Percentiles rank a stretch among this genome's conserved stretches.
Conservation (phyloP, 2,797 vertebrate species). For the Furcifer pardalis region DNA sequence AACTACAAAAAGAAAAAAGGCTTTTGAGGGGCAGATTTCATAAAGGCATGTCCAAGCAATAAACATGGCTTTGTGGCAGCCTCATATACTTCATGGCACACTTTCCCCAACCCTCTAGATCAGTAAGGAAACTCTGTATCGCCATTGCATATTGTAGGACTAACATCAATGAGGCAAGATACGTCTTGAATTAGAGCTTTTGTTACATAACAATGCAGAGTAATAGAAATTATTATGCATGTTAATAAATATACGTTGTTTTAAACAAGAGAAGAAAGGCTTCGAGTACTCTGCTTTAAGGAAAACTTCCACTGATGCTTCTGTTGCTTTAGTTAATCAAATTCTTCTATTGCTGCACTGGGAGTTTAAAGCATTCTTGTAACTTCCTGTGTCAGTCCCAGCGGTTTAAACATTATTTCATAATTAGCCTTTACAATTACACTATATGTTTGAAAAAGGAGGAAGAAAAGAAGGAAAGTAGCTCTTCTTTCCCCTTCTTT, state of each 20-base stretch:
- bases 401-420: conserved; percentile 83
- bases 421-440: conserved; percentile 83
- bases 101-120: neutral
- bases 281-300: conserved; percentile 73
- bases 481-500: conserved; percentile 67
- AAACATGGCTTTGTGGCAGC: too few species aligned
- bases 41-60: too few species aligned
- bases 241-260: conserved; percentile 61
- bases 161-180: too few species aligned
- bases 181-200: conserved; percentile 58
- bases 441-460: conserved; percentile 75
- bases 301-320: conserved; percentile 74
- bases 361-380: conserved; percentile 80
- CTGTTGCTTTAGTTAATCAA: conserved; percentile 82
- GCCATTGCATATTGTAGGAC: conserved; percentile 36
- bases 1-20: too few species aligned
- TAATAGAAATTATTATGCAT: conserved; percentile 61
- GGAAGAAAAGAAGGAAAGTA: conserved; percentile 66
- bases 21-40: too few species aligned
- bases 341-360: conserved; percentile 78
- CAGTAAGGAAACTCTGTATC: conserved; percentile 43
- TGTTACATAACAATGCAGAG: conserved; percentile 58
- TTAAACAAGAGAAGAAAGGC: conserved; percentile 31
- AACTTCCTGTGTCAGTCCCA: conserved; percentile 76
- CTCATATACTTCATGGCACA: too few species aligned